phyloP scores from a whole-genome alignment of 2,888 invertebrate species.

The Apeira syringaria region DNA sequence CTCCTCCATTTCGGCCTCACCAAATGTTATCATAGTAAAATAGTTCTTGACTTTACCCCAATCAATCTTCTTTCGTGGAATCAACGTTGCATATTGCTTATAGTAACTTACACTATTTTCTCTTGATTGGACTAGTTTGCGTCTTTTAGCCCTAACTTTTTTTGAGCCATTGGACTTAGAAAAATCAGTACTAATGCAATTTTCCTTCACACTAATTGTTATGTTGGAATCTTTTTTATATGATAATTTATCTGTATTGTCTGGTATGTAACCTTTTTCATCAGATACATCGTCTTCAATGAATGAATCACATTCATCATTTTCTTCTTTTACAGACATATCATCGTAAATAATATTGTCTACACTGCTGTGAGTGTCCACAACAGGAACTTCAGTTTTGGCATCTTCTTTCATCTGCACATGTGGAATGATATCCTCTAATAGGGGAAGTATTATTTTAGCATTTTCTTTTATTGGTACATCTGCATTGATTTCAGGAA shows the following conservation, averaged over 20 bases:
- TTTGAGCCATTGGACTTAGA: neutral
- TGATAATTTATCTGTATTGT: neutral
- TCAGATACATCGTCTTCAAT: conserved; percentile 3
- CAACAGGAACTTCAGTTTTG: too few species aligned
- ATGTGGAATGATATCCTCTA: too few species aligned
- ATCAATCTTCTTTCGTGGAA: conserved; percentile 25
- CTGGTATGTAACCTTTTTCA: neutral
- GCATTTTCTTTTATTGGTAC: neutral
- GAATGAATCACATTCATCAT: conserved; percentile 4
- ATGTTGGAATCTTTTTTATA: neutral
- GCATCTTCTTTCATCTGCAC: neutral
- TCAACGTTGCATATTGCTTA: conserved; percentile 16
- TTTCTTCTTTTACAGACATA: conserved; percentile 5
- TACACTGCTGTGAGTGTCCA: too few species aligned
- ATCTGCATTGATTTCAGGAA: neutral
- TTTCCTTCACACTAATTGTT: neutral
- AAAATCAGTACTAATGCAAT: neutral
- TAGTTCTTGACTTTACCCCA: conserved; percentile 23
- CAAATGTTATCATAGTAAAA: conserved; percentile 19
- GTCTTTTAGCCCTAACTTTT: conserved; percentile 8
- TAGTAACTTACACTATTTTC: conserved; percentile 20
- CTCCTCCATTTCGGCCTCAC: conserved; percentile 26
- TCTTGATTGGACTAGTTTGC: conserved; percentile 12
- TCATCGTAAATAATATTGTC: neutral
- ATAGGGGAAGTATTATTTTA: too few species aligned